Conservation (phyloP, 2,113 vertebrate genomes). For the Formicarius rufipectus region DNA sequence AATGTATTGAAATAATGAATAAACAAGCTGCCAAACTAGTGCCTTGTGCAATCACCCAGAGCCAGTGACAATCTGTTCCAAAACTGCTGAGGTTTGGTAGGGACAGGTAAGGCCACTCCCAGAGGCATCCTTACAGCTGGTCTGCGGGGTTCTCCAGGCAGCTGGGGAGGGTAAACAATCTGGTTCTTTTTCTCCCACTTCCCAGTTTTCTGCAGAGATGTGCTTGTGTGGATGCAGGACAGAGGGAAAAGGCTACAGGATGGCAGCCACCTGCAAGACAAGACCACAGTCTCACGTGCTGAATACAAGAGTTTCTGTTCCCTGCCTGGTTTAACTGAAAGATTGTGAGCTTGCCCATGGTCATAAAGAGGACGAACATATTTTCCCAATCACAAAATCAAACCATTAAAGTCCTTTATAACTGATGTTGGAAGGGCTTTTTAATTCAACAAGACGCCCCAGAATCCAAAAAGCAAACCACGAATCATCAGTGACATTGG, state of each 20-base stretch:
- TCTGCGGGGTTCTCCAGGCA: constrained; percentile 84
- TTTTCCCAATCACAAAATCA: neutral
- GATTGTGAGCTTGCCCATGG: neutral
- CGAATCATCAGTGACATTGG: fast-evolving
- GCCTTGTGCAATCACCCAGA: neutral
- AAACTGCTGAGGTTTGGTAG: neutral
- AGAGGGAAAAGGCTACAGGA: constrained; percentile 39
- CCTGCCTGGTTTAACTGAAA: neutral
- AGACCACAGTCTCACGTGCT: neutral
- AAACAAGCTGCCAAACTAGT: neutral
- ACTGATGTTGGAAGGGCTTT: neutral
- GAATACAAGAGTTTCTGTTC: neutral
- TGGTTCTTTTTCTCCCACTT: constrained; percentile 89
- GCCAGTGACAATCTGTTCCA: neutral
- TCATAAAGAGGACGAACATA: neutral
- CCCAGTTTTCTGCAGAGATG: constrained; percentile 55
- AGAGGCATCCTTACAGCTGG: constrained; percentile 82
- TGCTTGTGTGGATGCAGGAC: constrained; percentile 81
- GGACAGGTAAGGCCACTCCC: neutral
- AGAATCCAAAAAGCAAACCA: neutral
- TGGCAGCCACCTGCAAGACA: constrained; percentile 73
- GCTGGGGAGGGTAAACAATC: constrained; percentile 85
- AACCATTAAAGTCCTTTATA: neutral
- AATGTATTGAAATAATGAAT: neutral
- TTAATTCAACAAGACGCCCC: neutral